Conservation (phyloP, 2,888 invertebrate genomes). For the Noctua fimbriata region DNA sequence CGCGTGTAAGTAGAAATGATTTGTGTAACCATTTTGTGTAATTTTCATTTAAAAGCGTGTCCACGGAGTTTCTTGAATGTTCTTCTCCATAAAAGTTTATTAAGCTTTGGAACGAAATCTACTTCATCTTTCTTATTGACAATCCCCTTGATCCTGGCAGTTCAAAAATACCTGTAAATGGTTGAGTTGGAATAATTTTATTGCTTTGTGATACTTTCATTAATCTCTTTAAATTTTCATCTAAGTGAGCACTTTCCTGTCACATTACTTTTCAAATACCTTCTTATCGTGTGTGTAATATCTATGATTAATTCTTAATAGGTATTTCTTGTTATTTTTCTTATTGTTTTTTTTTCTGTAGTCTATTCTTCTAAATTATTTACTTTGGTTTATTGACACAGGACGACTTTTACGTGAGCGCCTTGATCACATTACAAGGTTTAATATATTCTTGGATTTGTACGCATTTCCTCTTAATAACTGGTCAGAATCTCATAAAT, state of each 20-base stretch:
- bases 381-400: background rate
- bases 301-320: too few relatives aligned
- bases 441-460: conserved; percentile 15
- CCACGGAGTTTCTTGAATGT: background rate
- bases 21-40: background rate
- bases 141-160: background rate
- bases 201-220: background rate
- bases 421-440: conserved; percentile 12
- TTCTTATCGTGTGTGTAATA: background rate
- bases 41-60: background rate
- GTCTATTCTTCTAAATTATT: background rate
- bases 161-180: background rate
- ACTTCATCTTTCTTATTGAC: background rate
- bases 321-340: background rate
- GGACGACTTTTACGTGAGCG: background rate
- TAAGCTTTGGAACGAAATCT: background rate
- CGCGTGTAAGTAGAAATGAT: conserved; percentile 20
- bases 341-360: background rate
- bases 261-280: too few relatives aligned
- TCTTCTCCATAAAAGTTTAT: too few relatives aligned
- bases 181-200: background rate
- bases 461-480: background rate
- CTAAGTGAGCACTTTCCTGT: too few relatives aligned
- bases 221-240: background rate
- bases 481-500: conserved; percentile 29